Percentiles rank a stretch among this genome's conserved stretches.
Evolutionary conservation across 2,797 vertebrate species (phyloP).

Genomic region (Myoxocephalus aenaeus): DNA sequence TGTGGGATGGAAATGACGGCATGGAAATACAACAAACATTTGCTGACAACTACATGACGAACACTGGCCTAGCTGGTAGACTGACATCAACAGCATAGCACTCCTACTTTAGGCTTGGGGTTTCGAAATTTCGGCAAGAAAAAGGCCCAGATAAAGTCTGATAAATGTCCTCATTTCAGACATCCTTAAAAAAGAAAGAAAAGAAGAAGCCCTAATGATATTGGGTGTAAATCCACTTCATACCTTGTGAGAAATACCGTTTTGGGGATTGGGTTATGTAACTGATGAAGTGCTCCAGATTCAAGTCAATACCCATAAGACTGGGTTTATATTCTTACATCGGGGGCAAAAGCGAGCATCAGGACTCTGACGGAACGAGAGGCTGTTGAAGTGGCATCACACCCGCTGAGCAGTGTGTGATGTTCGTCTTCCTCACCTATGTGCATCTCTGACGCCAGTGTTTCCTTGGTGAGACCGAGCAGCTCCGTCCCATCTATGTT

Average conservation of each 20-base stretch:
- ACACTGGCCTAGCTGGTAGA: conserved; percentile 51
- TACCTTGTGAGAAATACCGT: conserved; percentile 51
- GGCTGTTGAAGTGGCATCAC: conserved; percentile 25
- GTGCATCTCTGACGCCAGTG: conserved; percentile 89
- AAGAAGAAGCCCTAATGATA: conserved; percentile 38
- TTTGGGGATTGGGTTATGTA: conserved; percentile 71
- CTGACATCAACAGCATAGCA: conserved; percentile 50
- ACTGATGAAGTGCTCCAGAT: conserved; percentile 66
- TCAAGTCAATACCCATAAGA: conserved; percentile 54
- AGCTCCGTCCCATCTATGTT: conserved; percentile 96
- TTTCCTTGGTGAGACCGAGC: conserved; percentile 91
- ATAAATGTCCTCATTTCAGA: conserved; percentile 2
- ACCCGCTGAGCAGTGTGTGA: conserved; percentile 37
- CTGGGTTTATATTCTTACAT: conserved; percentile 30
- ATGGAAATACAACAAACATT: conserved; percentile 60
- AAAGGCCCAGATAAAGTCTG: background rate
- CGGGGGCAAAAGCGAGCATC: background rate
- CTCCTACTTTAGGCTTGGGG: conserved; percentile 38
- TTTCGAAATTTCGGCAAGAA: conserved; percentile 7
- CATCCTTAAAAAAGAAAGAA: conserved; percentile 4
- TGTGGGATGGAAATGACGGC: conserved; percentile 71
- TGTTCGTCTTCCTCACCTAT: conserved; percentile 88
- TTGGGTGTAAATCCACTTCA: conserved; percentile 58
- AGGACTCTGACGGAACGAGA: background rate
- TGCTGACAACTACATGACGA: conserved; percentile 64